Percentiles rank a stretch among this genome's conserved stretches.
Evolutionary conservation across 1,140 invertebrate species (phyloP).

Genomic region (Caenorhabditis latens): DNA sequence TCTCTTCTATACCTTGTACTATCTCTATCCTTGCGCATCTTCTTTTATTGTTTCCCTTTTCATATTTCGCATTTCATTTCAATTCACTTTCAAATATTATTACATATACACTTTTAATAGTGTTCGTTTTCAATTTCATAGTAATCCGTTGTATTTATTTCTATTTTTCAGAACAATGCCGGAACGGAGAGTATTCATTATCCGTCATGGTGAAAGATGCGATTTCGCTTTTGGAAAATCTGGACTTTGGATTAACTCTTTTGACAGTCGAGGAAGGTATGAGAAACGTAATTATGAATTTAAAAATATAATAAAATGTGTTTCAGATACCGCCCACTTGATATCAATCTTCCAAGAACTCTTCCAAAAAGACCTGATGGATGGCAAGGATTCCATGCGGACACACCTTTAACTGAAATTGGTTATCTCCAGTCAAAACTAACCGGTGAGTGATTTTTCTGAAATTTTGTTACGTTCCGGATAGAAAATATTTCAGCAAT

Average conservation of each 20-base stretch:
- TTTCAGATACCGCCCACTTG: constrained; percentile 15
- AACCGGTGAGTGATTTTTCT: background rate
- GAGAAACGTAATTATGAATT: background rate
- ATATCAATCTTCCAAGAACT: constrained; percentile 15
- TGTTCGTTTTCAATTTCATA: background rate
- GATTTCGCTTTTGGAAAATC: constrained; percentile 25
- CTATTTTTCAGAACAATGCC: background rate
- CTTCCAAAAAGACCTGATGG: constrained; percentile 20
- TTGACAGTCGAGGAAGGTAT: constrained; percentile 13
- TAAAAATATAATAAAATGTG: background rate
- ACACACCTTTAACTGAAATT: constrained; percentile 13
- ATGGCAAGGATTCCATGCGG: constrained; percentile 4
- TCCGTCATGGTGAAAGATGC: constrained; percentile 21
- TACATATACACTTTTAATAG: background rate
- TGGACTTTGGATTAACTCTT: constrained; percentile 13
- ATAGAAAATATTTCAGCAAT: too few species aligned
- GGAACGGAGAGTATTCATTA: constrained; percentile 22
- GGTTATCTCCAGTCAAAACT: constrained; percentile 34
- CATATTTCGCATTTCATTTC: constrained; percentile 5
- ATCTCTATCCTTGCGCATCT: constrained; percentile 9
- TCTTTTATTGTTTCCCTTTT: background rate
- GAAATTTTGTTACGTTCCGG: background rate
- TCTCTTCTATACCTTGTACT: background rate
- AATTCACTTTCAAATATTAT: background rate
- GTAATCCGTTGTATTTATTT: background rate